Conservation (phyloP, 2,797 vertebrate species). For the Phyllotis vaccarum region DNA sequence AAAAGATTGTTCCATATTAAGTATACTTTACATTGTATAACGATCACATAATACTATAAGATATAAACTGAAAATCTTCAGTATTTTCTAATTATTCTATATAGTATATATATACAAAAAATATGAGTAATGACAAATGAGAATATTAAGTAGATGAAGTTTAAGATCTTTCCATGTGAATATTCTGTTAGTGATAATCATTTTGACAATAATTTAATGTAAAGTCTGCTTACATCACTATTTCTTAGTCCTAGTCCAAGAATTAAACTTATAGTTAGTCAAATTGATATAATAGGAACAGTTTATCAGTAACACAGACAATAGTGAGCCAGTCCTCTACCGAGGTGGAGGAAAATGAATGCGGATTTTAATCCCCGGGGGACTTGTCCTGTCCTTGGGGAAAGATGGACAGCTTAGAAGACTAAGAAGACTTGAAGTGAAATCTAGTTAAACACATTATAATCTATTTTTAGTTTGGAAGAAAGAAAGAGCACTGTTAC, state of each 20-base stretch:
- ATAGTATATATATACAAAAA: not conserved
- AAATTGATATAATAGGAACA: not conserved
- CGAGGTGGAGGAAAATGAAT: slow-evolving; percentile 4
- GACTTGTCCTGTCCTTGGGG: not conserved
- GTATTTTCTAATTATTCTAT: not conserved
- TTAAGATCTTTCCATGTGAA: not conserved
- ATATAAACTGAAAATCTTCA: not conserved
- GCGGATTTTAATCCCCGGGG: not conserved
- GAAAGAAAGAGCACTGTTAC: not conserved
- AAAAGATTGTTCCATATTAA: not conserved
- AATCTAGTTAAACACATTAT: not conserved
- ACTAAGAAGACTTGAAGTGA: not conserved
- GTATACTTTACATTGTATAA: not conserved
- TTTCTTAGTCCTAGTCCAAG: not conserved
- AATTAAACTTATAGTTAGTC: slow-evolving; percentile 8
- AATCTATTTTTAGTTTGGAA: not conserved
- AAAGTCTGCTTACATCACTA: not conserved
- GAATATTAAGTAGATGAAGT: not conserved
- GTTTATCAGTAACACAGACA: not conserved
- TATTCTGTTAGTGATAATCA: not conserved
- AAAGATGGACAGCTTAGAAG: not conserved
- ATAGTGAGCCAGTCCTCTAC: not conserved
- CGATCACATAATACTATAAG: not conserved
- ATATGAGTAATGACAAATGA: slow-evolving; percentile 5
- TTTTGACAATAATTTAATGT: slow-evolving; percentile 39